These are phyloP conservation scores for Cynodonichthys magdalenae DNA, from an alignment of 2,797 vertebrate genomes.

Conservation along the genomic window DNA sequence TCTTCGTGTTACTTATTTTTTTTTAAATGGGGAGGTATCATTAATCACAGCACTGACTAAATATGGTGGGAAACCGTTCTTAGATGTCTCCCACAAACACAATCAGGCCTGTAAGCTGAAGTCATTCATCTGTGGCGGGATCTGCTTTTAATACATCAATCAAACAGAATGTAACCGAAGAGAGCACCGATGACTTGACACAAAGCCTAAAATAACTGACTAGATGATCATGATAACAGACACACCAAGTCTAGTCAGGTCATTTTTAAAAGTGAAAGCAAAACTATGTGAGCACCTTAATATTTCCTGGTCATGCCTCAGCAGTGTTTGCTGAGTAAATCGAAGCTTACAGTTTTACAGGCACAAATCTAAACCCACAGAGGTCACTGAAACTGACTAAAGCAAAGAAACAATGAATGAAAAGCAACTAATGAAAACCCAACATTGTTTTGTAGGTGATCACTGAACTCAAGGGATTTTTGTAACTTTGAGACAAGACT, in stretches of 20 bases:
- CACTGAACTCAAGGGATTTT: too few species aligned
- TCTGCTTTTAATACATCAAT: conserved; percentile 55
- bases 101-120: conserved; percentile 8
- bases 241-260: conserved; percentile 32
- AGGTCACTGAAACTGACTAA: too few species aligned
- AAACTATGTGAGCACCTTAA: conserved; percentile 54
- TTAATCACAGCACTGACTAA: conserved; percentile 33
- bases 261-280: conserved; percentile 57
- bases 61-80: conserved; percentile 22
- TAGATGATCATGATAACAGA: conserved; percentile 28
- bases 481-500: too few species aligned
- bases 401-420: too few species aligned
- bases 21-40: not conserved
- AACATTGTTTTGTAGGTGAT: too few species aligned
- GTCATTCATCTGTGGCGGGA: conserved; percentile 36
- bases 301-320: conserved; percentile 23
- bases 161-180: conserved; percentile 12
- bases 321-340: conserved; percentile 2
- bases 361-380: too few species aligned
- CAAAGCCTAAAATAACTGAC: conserved; percentile 36
- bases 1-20: not conserved
- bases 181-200: conserved; percentile 10
- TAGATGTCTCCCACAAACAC: not conserved
- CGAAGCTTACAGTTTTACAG: conserved; percentile 5
- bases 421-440: too few species aligned